These are phyloP conservation scores for Petrolisthes cinctipes DNA, from an alignment of 2,888 invertebrate species.

Conservation along the genomic window DNA sequence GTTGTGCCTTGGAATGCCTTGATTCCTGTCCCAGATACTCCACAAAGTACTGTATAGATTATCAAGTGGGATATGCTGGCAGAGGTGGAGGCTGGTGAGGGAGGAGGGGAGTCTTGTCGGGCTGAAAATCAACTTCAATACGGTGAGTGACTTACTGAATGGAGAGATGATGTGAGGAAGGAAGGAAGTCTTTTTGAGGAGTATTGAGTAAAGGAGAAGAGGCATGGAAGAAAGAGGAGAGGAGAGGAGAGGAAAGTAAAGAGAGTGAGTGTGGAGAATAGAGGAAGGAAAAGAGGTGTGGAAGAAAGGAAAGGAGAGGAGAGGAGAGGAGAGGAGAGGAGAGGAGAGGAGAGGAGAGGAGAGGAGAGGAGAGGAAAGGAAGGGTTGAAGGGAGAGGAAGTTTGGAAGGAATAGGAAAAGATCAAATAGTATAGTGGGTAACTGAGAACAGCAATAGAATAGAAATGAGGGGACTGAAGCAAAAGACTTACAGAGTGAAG, in stretches of 20 bases:
- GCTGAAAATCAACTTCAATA: too few species aligned
- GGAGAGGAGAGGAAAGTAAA: background rate
- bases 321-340: background rate
- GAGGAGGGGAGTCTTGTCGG: too few species aligned
- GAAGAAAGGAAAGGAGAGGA: background rate
- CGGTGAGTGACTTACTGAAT: too few species aligned
- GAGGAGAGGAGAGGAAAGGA: background rate
- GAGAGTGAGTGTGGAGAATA: constrained; percentile 10
- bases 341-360: background rate
- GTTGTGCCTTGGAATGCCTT: too few species aligned
- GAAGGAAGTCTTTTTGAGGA: too few species aligned
- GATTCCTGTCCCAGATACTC: too few species aligned
- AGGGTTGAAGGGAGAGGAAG: background rate
- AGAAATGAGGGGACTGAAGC: too few species aligned
- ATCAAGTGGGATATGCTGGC: too few species aligned
- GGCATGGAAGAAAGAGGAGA: background rate
- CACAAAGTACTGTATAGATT: too few species aligned
- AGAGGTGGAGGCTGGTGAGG: too few species aligned
- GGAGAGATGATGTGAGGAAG: too few species aligned
- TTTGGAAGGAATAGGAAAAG: background rate
- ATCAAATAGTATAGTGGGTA: background rate
- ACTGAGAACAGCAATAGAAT: too few species aligned
- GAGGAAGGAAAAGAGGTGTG: background rate
- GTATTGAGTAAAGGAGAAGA: background rate
- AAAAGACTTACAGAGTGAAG: background rate